Base-by-base conservation (phyloP, 2,888 invertebrate genomes). In the Limenitis camilla region DNA sequence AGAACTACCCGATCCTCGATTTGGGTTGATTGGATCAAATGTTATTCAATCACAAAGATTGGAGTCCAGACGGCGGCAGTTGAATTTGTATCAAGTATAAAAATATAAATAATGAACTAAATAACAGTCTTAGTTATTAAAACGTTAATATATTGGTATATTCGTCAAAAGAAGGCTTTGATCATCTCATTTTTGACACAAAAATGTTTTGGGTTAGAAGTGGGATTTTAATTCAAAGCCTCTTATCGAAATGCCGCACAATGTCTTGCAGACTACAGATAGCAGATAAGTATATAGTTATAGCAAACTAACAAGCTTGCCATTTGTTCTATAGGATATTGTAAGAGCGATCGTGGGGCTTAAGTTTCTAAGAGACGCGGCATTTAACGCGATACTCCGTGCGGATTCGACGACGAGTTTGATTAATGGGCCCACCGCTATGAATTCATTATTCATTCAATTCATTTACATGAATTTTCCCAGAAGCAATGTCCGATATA, bases 11-110 rank as follows among this genome's bases (percentile, higher is more conserved):
- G 82, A 82, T 81, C 84, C 76, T 74, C 69, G 67, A 76, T 79
- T 80, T 73, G 74, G 76, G 65, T 77, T 85, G 85, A 85, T 85
- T 86, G 84, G 85, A 84, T 86, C 82, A 83, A 86, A 79, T 82
- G 68, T 82, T 83, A 83, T 83, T 80, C 78, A 81, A 83, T 86
- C 81, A 79, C 74, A n/a, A 76, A 72, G 71, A 78, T 72, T 68
- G 72, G 66, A 78, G 84, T 79, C 85, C 76, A 85, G 86, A 84
- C 86, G 83, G 81, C 84, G 85, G 74, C 85, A 67, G 69, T 65
- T 78, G 78, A 81, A 85, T 82, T 86, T 82, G 75, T n/a, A n/a
- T n/a, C n/a, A n/a, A n/a, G n/a, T n/a, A n/a, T n/a, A n/a, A n/a
- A n/a, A n/a, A n/a, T n/a, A n/a, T n/a, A n/a, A n/a, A n/a, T n/a